Percentiles rank a stretch among this genome's conserved stretches.
Conservation (phyloP, 1,140 invertebrate species). For the Sweltsa coloradensis region DNA sequence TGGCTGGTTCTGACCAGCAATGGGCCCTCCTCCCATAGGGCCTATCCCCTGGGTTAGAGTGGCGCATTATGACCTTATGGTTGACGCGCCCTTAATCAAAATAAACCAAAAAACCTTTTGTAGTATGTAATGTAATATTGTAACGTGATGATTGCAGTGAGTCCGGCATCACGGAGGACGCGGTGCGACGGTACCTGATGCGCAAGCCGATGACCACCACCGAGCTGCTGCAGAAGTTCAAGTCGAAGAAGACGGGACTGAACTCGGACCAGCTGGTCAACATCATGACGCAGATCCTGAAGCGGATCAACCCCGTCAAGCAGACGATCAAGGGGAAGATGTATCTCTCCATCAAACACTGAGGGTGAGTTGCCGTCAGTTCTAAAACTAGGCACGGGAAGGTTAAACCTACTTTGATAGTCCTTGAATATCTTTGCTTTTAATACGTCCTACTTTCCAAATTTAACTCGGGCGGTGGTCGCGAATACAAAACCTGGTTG, state of each 20-base stretch:
- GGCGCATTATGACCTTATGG: too few species aligned
- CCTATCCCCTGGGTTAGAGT: too few species aligned
- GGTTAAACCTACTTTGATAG: too few species aligned
- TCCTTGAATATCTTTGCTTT: neutral
- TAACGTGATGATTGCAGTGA: conserved; percentile 31
- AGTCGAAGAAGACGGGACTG: conserved; percentile 85
- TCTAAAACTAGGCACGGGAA: too few species aligned
- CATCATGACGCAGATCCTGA: conserved; percentile 87
- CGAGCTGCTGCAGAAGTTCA: conserved; percentile 89
- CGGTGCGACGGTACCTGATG: conserved; percentile 82
- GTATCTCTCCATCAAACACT: conserved; percentile 65
- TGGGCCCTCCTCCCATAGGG: too few species aligned
- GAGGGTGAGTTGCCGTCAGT: neutral
- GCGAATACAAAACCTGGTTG: too few species aligned
- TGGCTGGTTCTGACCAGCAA: too few species aligned
- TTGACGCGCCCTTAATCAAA: too few species aligned
- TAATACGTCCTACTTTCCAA: neutral
- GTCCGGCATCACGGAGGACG: conserved; percentile 87
- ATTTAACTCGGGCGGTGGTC: too few species aligned
- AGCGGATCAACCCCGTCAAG: conserved; percentile 87
- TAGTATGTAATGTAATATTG: too few species aligned
- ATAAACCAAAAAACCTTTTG: too few species aligned
- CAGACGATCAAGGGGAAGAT: conserved; percentile 89
- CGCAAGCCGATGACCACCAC: conserved; percentile 94
- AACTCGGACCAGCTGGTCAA: conserved; percentile 80